Evolutionary conservation across 2,797 vertebrate genomes (phyloP).

Genomic region (Pempheris klunzingeri): DNA sequence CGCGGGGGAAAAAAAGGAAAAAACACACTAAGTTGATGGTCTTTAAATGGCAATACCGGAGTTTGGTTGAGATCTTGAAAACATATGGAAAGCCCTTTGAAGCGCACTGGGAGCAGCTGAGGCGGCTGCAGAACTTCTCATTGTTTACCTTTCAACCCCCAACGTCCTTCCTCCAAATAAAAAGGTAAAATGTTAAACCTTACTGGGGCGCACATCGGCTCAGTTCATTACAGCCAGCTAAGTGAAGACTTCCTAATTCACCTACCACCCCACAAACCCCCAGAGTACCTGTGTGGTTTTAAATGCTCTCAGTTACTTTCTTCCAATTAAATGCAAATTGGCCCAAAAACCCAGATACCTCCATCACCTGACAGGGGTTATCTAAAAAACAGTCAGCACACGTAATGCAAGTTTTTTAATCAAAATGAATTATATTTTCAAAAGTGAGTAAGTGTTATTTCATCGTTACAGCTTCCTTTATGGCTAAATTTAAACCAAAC

Average conservation of each 20-base stretch:
- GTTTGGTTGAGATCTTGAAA: conserved; percentile 77
- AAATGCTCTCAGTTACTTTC: conserved; percentile 58
- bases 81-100: conserved; percentile 82
- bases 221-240: conserved; percentile 79
- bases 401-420: conserved; percentile 66
- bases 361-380: conserved; percentile 35
- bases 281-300: conserved; percentile 58
- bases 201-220: conserved; percentile 78
- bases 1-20: background rate
- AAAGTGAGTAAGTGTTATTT: conserved; percentile 70
- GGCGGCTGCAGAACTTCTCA: conserved; percentile 75
- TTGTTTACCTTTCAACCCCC: conserved; percentile 83
- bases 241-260: conserved; percentile 82
- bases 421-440: conserved; percentile 66
- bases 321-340: conserved; percentile 60
- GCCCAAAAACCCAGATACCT: conserved; percentile 52
- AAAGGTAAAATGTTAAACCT: conserved; percentile 76
- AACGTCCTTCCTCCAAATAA: conserved; percentile 77
- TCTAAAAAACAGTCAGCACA: conserved; percentile 63
- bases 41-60: conserved; percentile 68
- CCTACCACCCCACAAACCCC: conserved; percentile 56
- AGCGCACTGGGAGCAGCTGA: conserved; percentile 76
- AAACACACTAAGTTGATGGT: conserved; percentile 11
- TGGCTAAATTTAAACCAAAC: conserved; percentile 81
- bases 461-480: conserved; percentile 76